Base-by-base conservation (phyloP, 2,113 vertebrate genomes). In the Tenrec ecaudatus region DNA sequence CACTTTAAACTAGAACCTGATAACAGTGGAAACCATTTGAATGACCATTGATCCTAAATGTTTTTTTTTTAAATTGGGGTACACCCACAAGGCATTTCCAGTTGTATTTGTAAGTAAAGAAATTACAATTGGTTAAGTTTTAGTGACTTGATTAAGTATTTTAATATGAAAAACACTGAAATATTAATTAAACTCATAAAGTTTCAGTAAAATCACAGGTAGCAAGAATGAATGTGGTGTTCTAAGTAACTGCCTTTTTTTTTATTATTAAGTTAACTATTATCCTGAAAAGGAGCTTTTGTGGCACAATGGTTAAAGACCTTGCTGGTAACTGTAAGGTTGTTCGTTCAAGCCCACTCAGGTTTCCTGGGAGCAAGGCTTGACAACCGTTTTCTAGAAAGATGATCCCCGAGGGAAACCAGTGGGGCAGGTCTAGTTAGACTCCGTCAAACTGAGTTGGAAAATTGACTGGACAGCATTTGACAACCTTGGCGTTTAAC, bases 31-130 rank as follows among this genome's bases (percentile, higher is more conserved):
- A 57, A 87, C 22, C 33, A 58, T 93, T 91, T 91, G 80, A 82
- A 57, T 93, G n/a, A 10, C 15, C 68, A 68, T 76, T 84, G 29
- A 31, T 93, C 33, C 60, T 90, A 73, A 60, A 68, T 80, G 19
- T 75, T 93, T 92, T 84, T 75, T 93, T 92, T 84, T 62, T 66
- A 83, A 53, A 88, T 88, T 85, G 81, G 66, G 31, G 27, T 80
- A 68, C 43, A 68, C 36, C 23, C 66, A 64, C 16, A 76, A 33
- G 80, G 1, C n/a, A 83, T 89, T 73, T 88, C 47, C 64, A 23
- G n/a, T 84, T 23, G 15, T 75, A 77, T 79, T 27, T 85, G 3
- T 82, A 69, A 88, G 16, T 88, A 75, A 92, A 58, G 73, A 60
- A 23, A 82, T 92, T 68, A 83, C n/a, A 89, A 9, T 84, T 27